Percentiles rank a stretch among this genome's conserved stretches.
phyloP scores from a whole-genome alignment of 2,888 invertebrate genomes.

The Macrosiphum euphorbiae region DNA sequence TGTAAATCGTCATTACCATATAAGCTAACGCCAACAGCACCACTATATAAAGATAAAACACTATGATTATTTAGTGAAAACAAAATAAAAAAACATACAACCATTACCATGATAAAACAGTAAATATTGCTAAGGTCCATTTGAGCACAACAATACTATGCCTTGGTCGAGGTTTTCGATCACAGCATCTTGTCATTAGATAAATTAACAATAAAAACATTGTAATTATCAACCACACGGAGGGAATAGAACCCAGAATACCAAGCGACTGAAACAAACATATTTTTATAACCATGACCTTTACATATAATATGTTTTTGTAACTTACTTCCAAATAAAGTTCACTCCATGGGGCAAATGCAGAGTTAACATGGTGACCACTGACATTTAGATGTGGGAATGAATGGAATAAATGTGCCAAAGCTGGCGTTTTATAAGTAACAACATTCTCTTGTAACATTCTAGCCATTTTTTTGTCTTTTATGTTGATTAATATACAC shows the following conservation, averaged over 20 bases:
- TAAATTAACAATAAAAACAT: constrained; percentile 90
- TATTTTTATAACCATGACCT: constrained; percentile 60
- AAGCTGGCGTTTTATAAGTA: constrained; percentile 85
- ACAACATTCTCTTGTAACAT: constrained; percentile 67
- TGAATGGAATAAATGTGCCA: constrained; percentile 88
- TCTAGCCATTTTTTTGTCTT: constrained; percentile 66
- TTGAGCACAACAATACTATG: constrained; percentile 87
- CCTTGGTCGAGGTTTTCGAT: constrained; percentile 90
- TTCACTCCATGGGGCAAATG: constrained; percentile 90
- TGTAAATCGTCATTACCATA: constrained; percentile 96
- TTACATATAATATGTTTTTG: background rate
- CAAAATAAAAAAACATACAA: background rate
- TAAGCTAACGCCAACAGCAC: constrained; percentile 89
- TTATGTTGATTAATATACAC: constrained; percentile 1
- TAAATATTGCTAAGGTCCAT: constrained; percentile 72
- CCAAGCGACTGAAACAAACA: constrained; percentile 83
- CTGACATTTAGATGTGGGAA: constrained; percentile 94
- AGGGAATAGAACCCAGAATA: constrained; percentile 93
- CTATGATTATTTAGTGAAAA: background rate
- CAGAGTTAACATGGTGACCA: constrained; percentile 89
- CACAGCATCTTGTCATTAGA: constrained; percentile 95
- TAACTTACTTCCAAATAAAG: constrained; percentile 88
- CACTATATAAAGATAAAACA: constrained; percentile 71
- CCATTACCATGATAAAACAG: constrained; percentile 83
- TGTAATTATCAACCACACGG: constrained; percentile 91